Conservation (phyloP, 1,140 invertebrate species). For the Maniola jurtina region DNA sequence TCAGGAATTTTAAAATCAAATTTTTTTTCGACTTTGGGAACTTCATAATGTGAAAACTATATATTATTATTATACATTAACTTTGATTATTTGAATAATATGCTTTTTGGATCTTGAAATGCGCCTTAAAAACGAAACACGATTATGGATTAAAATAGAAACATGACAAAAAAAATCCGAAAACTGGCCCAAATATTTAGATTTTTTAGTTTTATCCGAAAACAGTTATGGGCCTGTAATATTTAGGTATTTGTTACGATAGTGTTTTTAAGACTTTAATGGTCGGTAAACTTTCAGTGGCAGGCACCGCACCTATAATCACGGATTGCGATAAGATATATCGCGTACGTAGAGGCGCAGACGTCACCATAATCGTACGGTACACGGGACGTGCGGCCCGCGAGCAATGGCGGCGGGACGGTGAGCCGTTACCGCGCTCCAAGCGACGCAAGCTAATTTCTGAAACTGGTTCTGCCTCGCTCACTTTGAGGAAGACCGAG, state of each 20-base stretch:
- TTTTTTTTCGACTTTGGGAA: constrained; percentile 7
- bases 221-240: no score
- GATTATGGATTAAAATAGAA: no score
- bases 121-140: no score
- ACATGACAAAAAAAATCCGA: no score
- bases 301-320: constrained; percentile 81
- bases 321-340: constrained; percentile 82
- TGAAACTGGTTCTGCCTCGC: constrained; percentile 83
- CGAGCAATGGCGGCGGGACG: constrained; percentile 86
- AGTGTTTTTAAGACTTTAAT: not conserved
- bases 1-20: constrained; percentile 13
- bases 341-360: constrained; percentile 84
- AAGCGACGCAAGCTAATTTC: constrained; percentile 81
- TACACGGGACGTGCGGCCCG: constrained; percentile 83
- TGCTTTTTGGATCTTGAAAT: no score
- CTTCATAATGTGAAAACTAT: no score
- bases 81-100: no score
- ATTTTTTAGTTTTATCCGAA: no score
- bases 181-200: no score
- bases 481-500: constrained; percentile 87
- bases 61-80: no score
- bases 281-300: not conserved
- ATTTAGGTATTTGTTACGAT: no score
- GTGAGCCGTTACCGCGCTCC: constrained; percentile 82
- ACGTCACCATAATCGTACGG: constrained; percentile 85